These are phyloP conservation scores for Oostethus manadensis DNA, from an alignment of 2,113 vertebrate species.

Conservation along the genomic window DNA sequence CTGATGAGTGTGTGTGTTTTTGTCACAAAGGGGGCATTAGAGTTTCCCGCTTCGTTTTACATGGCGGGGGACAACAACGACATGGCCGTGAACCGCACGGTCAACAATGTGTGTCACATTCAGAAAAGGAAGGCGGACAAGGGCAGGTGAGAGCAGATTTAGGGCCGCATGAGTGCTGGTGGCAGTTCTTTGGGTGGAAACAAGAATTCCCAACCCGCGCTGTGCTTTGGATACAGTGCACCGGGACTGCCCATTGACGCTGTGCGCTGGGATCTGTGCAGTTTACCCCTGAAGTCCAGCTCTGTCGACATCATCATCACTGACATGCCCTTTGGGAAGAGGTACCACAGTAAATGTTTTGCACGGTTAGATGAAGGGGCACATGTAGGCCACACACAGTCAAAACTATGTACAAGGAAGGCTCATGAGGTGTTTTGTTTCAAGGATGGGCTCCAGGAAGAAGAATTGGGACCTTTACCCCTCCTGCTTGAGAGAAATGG, in stretches of 20 bases:
- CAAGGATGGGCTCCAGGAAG: conserved; percentile 91
- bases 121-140: conserved; percentile 79
- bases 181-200: neutral
- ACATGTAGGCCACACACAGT: neutral
- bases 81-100: conserved; percentile 87
- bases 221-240: conserved; percentile 44
- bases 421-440: conserved; percentile 4
- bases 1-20: neutral
- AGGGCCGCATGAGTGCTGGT: too few species aligned
- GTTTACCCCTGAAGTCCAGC: conserved; percentile 80
- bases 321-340: conserved; percentile 98
- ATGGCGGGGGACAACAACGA: conserved; percentile 90
- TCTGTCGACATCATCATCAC: conserved; percentile 88
- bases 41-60: conserved; percentile 84
- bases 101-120: conserved; percentile 86
- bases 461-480: conserved; percentile 98
- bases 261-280: conserved; percentile 87
- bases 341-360: conserved; percentile 64
- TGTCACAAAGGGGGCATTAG: conserved; percentile 81
- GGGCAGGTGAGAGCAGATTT: conserved; percentile 58
- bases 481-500: conserved; percentile 88
- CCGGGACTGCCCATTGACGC: conserved; percentile 82
- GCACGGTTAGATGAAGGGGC: neutral
- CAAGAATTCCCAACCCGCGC: too few species aligned
- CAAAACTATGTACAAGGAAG: neutral